Evolutionary conservation across 1,140 invertebrate genomes (phyloP), one percentile per base, ranked within the genome.

Genomic region (Arctopsyche grandis): DNA sequence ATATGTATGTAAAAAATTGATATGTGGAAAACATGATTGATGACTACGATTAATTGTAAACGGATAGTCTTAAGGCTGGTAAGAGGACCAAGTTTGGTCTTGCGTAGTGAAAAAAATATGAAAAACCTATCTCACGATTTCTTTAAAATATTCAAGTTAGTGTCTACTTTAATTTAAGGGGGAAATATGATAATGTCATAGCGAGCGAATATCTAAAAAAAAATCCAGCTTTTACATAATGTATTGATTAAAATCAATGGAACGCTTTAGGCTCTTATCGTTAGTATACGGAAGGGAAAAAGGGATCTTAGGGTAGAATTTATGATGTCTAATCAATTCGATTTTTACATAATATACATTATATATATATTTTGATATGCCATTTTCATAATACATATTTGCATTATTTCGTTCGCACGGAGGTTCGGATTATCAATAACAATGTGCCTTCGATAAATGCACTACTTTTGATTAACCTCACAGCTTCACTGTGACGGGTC

Each of bases 321-420:
- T 75, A 56, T 58, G 14, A 44, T 80, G 46, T 79, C 52, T 77
- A 78, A 75, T 24, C 69, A 69, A 66, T 24, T 60, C 58, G 58
- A 60, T 69, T 52, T 43, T 66, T 69, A 26, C 26, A 75, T 76
- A 82, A 63, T 77, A 80, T 80, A 82, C 80, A 82, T 82, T 82
- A 80, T 82, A 63, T 77, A 80, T 80, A 82, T 82, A 82, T 82
- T 82, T 82, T 82, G 81, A 82, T 82, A 82, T 69, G 81, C 56
- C 26, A 76, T 82, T 79, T 82, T 79, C 78, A 24, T 81, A 48
- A 66, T 79, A 78, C 69, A 22, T 66, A 19, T 75, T 82, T 79
- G 78, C 80, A 78, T 70, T 79, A 76, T 70, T 43, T 70, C 29
- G 38, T 74, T 56, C 70, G 69, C 69, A 63, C 69, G 70, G 60